These are phyloP conservation scores for Pseudomyrmex cubaensis DNA, from an alignment of 1,140 invertebrate species.

Conservation along the genomic window DNA sequence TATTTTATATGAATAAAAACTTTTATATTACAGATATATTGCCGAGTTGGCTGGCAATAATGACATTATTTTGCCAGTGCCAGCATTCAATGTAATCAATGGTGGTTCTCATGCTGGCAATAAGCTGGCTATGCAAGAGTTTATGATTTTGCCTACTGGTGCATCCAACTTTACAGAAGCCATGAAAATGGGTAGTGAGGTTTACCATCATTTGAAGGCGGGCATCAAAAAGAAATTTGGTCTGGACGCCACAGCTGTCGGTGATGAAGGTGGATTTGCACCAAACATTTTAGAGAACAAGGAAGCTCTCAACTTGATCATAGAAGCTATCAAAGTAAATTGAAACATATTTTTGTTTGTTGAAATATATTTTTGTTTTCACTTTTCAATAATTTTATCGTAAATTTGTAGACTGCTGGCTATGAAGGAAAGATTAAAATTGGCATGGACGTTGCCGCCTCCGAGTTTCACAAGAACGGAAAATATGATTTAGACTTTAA, in stretches of 20 bases:
- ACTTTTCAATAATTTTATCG: neutral
- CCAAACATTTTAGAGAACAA: slow-evolving; percentile 99
- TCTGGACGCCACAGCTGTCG: slow-evolving; percentile 98
- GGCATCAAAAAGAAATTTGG: slow-evolving; percentile 98
- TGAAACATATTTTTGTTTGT: slow-evolving; percentile 85
- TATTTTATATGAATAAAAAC: neutral
- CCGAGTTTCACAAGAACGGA: slow-evolving; percentile 95
- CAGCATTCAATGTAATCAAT: slow-evolving; percentile 99
- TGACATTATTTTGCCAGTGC: slow-evolving; percentile 97
- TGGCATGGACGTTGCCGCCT: slow-evolving; percentile 99
- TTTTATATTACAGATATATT: slow-evolving; percentile 90
- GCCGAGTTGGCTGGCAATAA: slow-evolving; percentile 97
- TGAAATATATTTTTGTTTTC: neutral
- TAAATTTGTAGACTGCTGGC: slow-evolving; percentile 86
- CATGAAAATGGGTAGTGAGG: slow-evolving; percentile 99
- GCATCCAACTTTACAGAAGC: slow-evolving; percentile 97
- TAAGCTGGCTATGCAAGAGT: slow-evolving; percentile 99
- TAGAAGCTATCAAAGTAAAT: slow-evolving; percentile 94
- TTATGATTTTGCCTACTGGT: slow-evolving; percentile 95
- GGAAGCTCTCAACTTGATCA: slow-evolving; percentile 95
- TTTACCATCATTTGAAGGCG: slow-evolving; percentile 98
- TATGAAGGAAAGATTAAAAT: slow-evolving; percentile 89
- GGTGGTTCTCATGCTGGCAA: slow-evolving; percentile 99
- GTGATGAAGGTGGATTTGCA: slow-evolving; percentile 99
- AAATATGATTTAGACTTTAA: slow-evolving; percentile 99